Evolutionary conservation across 2,797 vertebrate genomes (phyloP), one percentile per base, ranked within the genome.

Genomic region (Platalea minor): DNA sequence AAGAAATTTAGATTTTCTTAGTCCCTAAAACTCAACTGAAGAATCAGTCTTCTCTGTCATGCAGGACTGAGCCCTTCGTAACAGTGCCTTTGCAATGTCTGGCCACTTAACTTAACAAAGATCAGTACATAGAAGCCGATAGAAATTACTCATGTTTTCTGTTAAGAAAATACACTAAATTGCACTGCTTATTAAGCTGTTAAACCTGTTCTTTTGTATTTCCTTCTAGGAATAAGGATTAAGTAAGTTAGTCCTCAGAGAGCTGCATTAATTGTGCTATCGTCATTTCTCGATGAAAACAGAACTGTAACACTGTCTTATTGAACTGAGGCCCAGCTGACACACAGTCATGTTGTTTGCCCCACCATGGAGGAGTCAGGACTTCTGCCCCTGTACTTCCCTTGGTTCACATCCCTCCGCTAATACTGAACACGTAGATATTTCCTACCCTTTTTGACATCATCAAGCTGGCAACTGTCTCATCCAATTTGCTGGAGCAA

Each of bases 391-490:
- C 29, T 82, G 37, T 57, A 5, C 31, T 80, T 83, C 48, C 63
- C 37, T 45, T 50, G 31, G 10, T 43, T 88, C 63, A 43, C 51
- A 73, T 60, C 51, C 54, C 56, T 86, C 33, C 21, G 8, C 73
- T 45, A 35, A 69, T n/a, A 63, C 63, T 29, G 50, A 81, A 64
- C 29, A 61, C 0, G 3, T n/a, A 46, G 50, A 17, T n/a, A 26
- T 78, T 91, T 89, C 72, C 72, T 85, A 45, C 57, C 25, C 23
- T 75, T 85, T 80, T 75, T 87, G 94, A 92, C 73, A 91, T 88
- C 91, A 78, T 39, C 74, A 90, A 87, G 65, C 92, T 95, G 95
- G 88, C 87, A 96, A 89, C 51, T 83, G 85, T 87, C 92, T 94
- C 43, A 77, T 95, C 43, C 41, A 29, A 64, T 93, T 85, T 88